Base-by-base conservation (phyloP, 2,797 vertebrate genomes). In the Myotis pilosus region DNA sequence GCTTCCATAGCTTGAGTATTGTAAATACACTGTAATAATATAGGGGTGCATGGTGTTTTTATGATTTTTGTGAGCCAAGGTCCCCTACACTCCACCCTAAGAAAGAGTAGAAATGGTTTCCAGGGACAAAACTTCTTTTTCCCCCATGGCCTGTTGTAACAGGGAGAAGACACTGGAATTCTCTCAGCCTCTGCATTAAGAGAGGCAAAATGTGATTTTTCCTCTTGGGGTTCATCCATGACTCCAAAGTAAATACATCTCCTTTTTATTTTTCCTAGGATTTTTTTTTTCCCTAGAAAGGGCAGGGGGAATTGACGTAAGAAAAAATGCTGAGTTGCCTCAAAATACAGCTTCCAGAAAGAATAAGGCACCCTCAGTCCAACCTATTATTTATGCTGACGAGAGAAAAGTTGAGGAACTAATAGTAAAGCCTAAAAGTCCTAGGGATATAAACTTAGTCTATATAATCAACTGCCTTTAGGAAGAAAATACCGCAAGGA, bases 261-360 rank as follows among this genome's bases (percentile, higher is more conserved):
- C 15, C 30, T 88, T 78, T 91, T 68, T 53, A 78, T 91, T 95
- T 91, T 89, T 49, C 74, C 82, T 75, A 51, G 66, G 60, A 82
- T 71, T 88, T 91, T 79, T 81, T 87, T 89, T 89, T 62, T 10
- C 2, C 47, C 64, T 76, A 36, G 66, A 95, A 95, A 83, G 51
- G 44, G 80, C 69, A 49, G 81, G 95, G 69, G 91, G 41, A 30
- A 72, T 94, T 85, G 82, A 30, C 22, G 0, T 81, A 86, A 91
- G 51, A 75, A 82, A 68, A 28, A 86, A 93, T 80, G 55, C 69
- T 91, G 83, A 88, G 76, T 94, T 92, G 74, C 82, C 30, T 96
- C 74, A 87, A 96, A 93, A 71, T 89, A 74, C 23, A 90, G 78
- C 68, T 68, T 90, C 33, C 49, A 86, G 93, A 66, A 93, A 94